Evolutionary conservation across 2,888 invertebrate genomes (phyloP).

Genomic region (Bembecia ichneumoniformis): DNA sequence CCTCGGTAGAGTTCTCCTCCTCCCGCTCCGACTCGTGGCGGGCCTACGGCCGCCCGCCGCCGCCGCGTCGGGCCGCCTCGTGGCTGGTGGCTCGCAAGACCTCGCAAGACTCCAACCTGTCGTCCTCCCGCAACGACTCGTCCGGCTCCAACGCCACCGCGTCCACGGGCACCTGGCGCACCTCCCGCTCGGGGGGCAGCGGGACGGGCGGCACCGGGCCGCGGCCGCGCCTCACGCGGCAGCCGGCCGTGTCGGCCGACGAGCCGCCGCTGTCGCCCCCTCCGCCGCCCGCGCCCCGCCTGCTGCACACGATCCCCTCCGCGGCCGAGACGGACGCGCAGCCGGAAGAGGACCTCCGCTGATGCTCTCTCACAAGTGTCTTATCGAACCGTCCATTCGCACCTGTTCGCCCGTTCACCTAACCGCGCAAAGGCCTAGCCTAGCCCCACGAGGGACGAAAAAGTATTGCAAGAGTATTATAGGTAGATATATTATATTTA

Average conservation of each 20-base stretch:
- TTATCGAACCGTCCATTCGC: constrained; percentile 34
- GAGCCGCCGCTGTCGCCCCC: constrained; percentile 73
- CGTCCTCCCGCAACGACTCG: constrained; percentile 92
- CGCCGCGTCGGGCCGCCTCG: constrained; percentile 85
- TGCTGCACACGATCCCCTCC: constrained; percentile 53
- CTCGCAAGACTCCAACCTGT: constrained; percentile 92
- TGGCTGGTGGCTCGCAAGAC: constrained; percentile 94
- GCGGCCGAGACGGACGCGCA: constrained; percentile 49
- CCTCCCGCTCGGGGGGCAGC: constrained; percentile 87
- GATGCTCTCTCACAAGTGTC: constrained; percentile 21
- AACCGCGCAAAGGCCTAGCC: too few relatives aligned
- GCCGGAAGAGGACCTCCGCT: constrained; percentile 38
- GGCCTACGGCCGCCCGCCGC: constrained; percentile 82
- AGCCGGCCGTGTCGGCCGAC: constrained; percentile 85
- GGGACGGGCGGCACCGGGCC: constrained; percentile 71
- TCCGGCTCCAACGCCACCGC: constrained; percentile 91
- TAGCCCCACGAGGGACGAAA: too few relatives aligned
- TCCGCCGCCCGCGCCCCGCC: constrained; percentile 67
- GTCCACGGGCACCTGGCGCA: constrained; percentile 90
- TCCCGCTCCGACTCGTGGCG: constrained; percentile 92
- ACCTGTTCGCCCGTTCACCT: constrained; percentile 3
- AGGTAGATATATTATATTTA: too few relatives aligned
- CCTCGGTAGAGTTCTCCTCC: constrained; percentile 91
- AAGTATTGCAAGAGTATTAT: too few relatives aligned
- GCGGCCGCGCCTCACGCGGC: constrained; percentile 84